phyloP scores from a whole-genome alignment of 2,888 invertebrate genomes.

The Tricholauxania praeusta region DNA sequence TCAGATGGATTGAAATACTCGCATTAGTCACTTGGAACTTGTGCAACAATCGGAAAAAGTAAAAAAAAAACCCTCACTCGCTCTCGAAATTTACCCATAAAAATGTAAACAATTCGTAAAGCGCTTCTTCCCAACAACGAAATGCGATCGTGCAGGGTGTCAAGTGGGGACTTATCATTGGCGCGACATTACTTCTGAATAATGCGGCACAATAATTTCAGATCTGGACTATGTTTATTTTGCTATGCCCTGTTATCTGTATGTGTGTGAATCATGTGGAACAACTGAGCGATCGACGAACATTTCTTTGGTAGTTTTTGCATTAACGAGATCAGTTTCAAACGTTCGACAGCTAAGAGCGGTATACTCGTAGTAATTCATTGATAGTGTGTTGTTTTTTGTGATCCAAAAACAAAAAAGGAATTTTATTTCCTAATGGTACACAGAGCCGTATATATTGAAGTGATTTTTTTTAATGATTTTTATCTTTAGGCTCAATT shows the following conservation, averaged over 20 bases:
- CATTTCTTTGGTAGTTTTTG: background rate
- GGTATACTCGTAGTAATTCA: background rate
- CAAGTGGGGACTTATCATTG: slow-evolving; percentile 19
- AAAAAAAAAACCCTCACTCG: background rate
- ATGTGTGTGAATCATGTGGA: too few relatives aligned
- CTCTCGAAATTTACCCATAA: background rate
- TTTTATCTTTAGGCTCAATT: slow-evolving; percentile 16
- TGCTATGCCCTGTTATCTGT: too few relatives aligned
- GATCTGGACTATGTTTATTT: too few relatives aligned
- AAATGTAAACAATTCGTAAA: background rate
- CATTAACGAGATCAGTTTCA: slow-evolving; percentile 28
- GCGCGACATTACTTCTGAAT: background rate
- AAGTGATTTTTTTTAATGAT: background rate
- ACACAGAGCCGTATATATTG: too few relatives aligned
- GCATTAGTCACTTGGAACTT: too few relatives aligned
- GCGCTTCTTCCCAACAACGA: background rate
- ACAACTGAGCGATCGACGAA: too few relatives aligned
- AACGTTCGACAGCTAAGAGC: slow-evolving; percentile 5
- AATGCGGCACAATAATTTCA: background rate
- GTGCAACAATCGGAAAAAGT: background rate
- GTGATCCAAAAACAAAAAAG: too few relatives aligned
- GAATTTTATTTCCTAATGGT: too few relatives aligned
- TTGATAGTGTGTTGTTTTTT: too few relatives aligned
- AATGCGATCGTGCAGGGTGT: slow-evolving; percentile 38
- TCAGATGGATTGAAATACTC: too few relatives aligned